Base-by-base conservation (phyloP, 2,888 invertebrate species). In the Melanchra persicariae region DNA sequence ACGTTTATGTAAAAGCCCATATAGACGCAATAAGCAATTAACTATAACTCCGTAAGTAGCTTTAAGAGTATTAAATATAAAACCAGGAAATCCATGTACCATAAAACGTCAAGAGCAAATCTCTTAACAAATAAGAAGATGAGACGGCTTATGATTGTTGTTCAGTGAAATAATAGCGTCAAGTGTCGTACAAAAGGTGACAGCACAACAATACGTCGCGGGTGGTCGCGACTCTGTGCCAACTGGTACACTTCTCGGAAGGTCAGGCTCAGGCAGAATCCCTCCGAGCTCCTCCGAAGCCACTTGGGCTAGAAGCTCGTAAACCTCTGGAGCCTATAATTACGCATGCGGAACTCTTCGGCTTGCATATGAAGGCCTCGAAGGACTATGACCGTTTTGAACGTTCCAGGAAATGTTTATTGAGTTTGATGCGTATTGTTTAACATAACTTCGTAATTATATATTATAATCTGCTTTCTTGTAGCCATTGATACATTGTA, bases 231-330 rank as follows among this genome's bases (percentile, higher is more conserved):
- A 85, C 85, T 84, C 85, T 91, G 63, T 79, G 74, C 80, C 63
- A 74, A 88, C 87, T 87, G 88, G 84, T 88, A 90, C 88, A 90
- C 86, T 95, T 95, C 95, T 93, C 79, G 90, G 95, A 95, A 95
- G 95, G 94, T 93, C 92, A 92, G 87, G 76, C 63, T 34, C 57
- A 77, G 52, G 26, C 85, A 86, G 87, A 89, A 87, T 57, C 61
- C 52, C 81, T 60, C 67, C 51, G 51, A 66, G 66, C 63, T 55
- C 55, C 52, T 66, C 47, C 87, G 87, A 89, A 72, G 87, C 67
- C 87, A 83, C 89, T 90, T 88, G 88, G 89, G 85, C 92, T 93
- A 93, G 91, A 87, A 89, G 88, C 91, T 92, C 90, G 89, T 92
- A 92, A 93, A 93, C 85, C 66, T 71, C 70, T 66, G 70, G 58